Evolutionary conservation across 2,113 vertebrate genomes (phyloP), one percentile per base, ranked within the genome.

Genomic region (Chunga burmeisteri): DNA sequence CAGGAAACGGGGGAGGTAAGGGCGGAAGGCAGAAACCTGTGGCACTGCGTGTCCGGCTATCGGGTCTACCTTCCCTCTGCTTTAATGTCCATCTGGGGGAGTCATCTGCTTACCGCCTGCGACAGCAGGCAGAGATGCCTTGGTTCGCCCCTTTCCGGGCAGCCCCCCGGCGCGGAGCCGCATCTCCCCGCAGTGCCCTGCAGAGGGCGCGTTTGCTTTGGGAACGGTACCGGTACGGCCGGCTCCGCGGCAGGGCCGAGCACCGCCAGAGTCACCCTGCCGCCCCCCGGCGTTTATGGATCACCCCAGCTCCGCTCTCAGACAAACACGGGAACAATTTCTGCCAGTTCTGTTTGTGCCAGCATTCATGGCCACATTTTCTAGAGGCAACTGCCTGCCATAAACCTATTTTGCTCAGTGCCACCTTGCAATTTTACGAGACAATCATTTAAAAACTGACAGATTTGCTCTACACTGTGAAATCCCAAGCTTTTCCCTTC

Each of bases 171-270:
- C 38, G 38, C 38, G 38, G 38, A 38, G 38, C 38, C 86, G 97
- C 75, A 95, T 6, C 19, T 38, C 58, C 7, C 2, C 4, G 1
- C 11, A 0, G 11, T 3, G 61, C 66, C 97, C 98, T 97, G 98
- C 94, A 98, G 98, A 96, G 94, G 98, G 97, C 81, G 50, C 10
- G 6, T 80, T 59, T 63, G 97, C 56, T 36, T 72, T 92, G 95
- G 2, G 62, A 95, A 97, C 94, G 30, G 38, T 38, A 7, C 38
- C 38, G 38, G 38, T 38, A 38, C 38, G 8, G 38, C 38, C 38
- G 38, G 38, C 38, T 38, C 38, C 38, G 38, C 38, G 38, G 38
- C 38, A 7, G 38, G 38, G 9, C 38, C 38, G 38, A 38, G 38
- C 38, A 38, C 38, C 7, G 38, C 38, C 38, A 38, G 38, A 9